Base-by-base conservation (phyloP, 2,888 invertebrate species). In the Thereva nobilitata region DNA sequence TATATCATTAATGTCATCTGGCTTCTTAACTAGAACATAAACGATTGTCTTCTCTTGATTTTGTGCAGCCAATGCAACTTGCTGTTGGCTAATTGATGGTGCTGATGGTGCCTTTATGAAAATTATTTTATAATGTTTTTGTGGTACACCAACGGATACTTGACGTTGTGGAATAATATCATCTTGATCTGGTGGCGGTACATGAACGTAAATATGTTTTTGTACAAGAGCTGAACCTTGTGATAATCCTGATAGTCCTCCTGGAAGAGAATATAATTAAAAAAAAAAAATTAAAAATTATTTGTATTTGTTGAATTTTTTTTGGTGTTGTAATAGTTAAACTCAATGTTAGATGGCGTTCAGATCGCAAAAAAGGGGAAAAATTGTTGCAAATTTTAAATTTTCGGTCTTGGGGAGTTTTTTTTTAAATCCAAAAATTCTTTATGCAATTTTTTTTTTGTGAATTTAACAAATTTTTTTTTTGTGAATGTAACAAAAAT, bases 81-180 rank as follows among this genome's bases (percentile, higher is more conserved):
- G 86, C 71, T 93, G 93, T 0, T 89, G 91, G 71, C 89, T 88
- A 68, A 92, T 92, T 69, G 91, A 87, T 70, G 92, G 92, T 70
- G 91, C 87, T 74, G 92, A 87, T 75, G 93, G 93, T 66, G 93
- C 93, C 85, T 93, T 93, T 82, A 93, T 93, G 86, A 93, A 93
- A 83, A 93, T 92, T 80, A 93, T 93, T 79, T 93, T 93, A 86
- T 93, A 92, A 81, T 93, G 92, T 76, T 93, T 93, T 82, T 92
- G 92, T 54, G 92, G 86, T 72, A 90, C 88, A 56, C 89, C 88
- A 1, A 88, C 83, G 40, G 79, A 76, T n/a, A 79, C 75, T 69
- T 73, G 79, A 71, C 85, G 84, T 63, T 86, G 84, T 74, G 87
- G 84, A 75, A 86, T 84, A 76, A 88, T 88, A 74, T 89, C 87